phyloP scores from a whole-genome alignment of 2,797 vertebrate species.

The Myotis findleyi region DNA sequence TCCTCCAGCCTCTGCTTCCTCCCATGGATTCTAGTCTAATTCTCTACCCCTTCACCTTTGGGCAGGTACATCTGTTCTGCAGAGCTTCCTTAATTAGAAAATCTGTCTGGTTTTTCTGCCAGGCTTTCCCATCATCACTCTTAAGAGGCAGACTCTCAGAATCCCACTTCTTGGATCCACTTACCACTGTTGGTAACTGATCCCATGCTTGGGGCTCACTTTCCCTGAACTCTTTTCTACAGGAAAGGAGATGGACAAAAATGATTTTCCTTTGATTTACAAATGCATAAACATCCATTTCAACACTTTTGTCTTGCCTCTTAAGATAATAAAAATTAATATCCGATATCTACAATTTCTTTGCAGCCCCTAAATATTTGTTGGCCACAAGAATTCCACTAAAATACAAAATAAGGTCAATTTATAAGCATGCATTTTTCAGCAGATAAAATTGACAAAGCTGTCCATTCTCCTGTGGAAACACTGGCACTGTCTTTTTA shows the following conservation, averaged over 20 bases:
- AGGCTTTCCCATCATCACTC: background rate
- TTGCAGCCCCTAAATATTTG: background rate
- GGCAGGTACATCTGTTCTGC: background rate
- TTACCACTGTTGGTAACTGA: background rate
- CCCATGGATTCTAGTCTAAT: background rate
- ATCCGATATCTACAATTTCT: background rate
- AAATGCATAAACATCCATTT: background rate
- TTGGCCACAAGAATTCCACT: background rate
- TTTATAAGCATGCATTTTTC: background rate
- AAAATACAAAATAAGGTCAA: background rate
- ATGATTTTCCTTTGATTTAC: constrained; percentile 2
- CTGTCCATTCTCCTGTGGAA: background rate
- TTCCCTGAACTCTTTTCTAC: background rate
- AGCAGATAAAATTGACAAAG: constrained; percentile 29
- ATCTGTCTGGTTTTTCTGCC: background rate
- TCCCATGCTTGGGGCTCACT: background rate
- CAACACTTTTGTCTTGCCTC: background rate
- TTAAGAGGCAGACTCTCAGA: background rate
- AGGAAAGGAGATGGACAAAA: background rate
- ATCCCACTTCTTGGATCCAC: background rate
- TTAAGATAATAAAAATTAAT: constrained; percentile 12
- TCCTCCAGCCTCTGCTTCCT: background rate
- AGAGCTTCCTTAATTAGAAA: constrained; percentile 14
- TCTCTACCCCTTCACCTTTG: background rate
- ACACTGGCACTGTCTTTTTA: background rate